Percentiles rank a stretch among this genome's conserved stretches.
Evolutionary conservation across 1,140 invertebrate species (phyloP).

Genomic region (Rhynchophorus ferrugineus): DNA sequence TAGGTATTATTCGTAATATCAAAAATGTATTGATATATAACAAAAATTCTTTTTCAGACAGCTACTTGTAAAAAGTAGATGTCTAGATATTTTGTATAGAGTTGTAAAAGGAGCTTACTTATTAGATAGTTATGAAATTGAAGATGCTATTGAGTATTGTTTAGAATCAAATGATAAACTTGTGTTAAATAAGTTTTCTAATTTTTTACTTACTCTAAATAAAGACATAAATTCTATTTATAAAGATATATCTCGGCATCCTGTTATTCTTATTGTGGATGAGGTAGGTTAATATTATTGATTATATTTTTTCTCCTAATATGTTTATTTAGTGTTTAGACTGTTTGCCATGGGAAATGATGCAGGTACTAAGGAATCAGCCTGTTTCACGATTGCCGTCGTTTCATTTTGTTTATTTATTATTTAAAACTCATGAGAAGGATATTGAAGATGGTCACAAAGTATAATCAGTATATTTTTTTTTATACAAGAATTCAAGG

Average conservation of each 20-base stretch:
- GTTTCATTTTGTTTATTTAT: conserved; percentile 56
- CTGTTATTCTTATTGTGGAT: conserved; percentile 57
- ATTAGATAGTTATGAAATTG: conserved; percentile 5
- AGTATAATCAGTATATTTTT: conserved; percentile 9
- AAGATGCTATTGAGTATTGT: conserved; percentile 20
- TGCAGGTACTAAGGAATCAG: conserved; percentile 53
- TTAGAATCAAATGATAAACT: conserved; percentile 22
- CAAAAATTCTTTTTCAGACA: conserved; percentile 1
- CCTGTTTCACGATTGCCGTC: conserved; percentile 67
- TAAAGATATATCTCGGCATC: conserved; percentile 34
- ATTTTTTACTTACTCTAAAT: conserved; percentile 10
- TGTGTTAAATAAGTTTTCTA: conserved; percentile 11
- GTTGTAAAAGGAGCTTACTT: conserved; percentile 6
- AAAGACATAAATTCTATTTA: not conserved
- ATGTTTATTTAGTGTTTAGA: conserved; percentile 54
- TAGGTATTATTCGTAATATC: conserved; percentile 7
- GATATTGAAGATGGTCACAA: conserved; percentile 51
- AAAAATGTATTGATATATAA: not conserved
- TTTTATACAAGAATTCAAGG: too few relatives aligned
- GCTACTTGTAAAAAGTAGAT: not conserved
- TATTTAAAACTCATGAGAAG: conserved; percentile 55
- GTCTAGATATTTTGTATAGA: conserved; percentile 7
- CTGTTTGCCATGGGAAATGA: conserved; percentile 66
- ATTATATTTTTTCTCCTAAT: too few relatives aligned
- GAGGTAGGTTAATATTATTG: too few relatives aligned